Base-by-base conservation (phyloP, 2,888 invertebrate species). In the Mythimna ferrago region DNA sequence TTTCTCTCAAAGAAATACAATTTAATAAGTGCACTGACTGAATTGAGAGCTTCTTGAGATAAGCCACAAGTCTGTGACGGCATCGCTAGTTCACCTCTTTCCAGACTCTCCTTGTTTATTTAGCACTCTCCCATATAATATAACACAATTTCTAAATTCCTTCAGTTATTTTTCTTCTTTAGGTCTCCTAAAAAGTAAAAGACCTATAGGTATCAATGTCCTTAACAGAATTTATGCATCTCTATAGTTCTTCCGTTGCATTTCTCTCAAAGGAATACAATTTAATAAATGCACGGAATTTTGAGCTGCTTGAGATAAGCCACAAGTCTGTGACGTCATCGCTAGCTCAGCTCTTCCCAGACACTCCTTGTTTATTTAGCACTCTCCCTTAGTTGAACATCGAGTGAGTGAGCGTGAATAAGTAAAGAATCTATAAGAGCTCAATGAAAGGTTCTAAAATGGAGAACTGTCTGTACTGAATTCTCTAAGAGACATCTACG, bases 291-390 rank as follows among this genome's bases (percentile, higher is more conserved):
- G 54, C 21, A 60, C 53, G 21, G 58, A 68, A 71, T 75, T 56
- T 53, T 66, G 35, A 71, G 51, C 56, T 26, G 44, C 64, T 61
- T 58, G 35, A 69, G 78, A 76, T 76, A 75, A 71, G 61, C 35
- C 56, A 44, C 32, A 35, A 54, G 41, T 14, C 32, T 63, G 44
- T 76, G 69, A 73, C 71, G 71, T 69, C 63, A 71, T 63, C 53
- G 14, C 48, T 38, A 67, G 48, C 77, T 61, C 44, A n/a, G 38
- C 60, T 26, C 66, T 71, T 69, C 32, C 53, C 54, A 64, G 60
- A 64, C 58, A 53, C 44, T 16, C 6, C 53, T 61, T 66, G 69
- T 69, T 76, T 80, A 80, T 68, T 81, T 57, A 71, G 64, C 62
- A 64, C 64, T 70, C 35, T 53, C 57, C 21, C 32, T 62, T 65